Conservation (phyloP, 2,888 invertebrate genomes). For the Andrena haemorrhoa region DNA sequence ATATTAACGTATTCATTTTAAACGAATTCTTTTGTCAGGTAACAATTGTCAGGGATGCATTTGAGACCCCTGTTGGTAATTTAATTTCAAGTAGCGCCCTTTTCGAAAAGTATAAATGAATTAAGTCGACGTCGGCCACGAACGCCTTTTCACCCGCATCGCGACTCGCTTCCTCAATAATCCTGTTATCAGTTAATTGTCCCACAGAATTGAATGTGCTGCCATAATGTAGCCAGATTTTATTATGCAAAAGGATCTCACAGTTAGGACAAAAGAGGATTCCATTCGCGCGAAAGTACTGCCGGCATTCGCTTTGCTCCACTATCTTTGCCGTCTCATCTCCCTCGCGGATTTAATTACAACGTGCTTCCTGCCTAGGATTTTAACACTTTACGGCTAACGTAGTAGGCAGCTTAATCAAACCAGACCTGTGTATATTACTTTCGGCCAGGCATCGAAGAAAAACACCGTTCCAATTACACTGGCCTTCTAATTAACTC, state of each 20-base stretch:
- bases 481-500: not conserved
- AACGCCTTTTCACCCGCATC: not conserved
- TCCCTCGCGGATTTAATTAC: constrained; percentile 47
- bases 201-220: not conserved
- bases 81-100: not conserved
- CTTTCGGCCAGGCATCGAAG: not conserved
- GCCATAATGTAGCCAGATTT: constrained; percentile 9
- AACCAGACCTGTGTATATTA: not conserved
- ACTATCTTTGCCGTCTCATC: constrained; percentile 42
- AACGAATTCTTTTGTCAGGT: not conserved
- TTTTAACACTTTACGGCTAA: constrained; percentile 25
- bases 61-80: not conserved
- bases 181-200: not conserved
- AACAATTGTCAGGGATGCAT: not conserved
- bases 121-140: not conserved
- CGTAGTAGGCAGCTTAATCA: not conserved
- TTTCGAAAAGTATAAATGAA: not conserved
- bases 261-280: constrained; percentile 22
- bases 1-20: too few relatives aligned
- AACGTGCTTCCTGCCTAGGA: constrained; percentile 38
- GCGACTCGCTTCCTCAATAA: not conserved
- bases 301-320: constrained; percentile 26
- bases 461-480: not conserved
- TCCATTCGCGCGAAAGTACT: constrained; percentile 44
- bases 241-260: constrained; percentile 32